Evolutionary conservation across 1,140 invertebrate genomes (phyloP).

Genomic region (Hypsibius dujardini): DNA sequence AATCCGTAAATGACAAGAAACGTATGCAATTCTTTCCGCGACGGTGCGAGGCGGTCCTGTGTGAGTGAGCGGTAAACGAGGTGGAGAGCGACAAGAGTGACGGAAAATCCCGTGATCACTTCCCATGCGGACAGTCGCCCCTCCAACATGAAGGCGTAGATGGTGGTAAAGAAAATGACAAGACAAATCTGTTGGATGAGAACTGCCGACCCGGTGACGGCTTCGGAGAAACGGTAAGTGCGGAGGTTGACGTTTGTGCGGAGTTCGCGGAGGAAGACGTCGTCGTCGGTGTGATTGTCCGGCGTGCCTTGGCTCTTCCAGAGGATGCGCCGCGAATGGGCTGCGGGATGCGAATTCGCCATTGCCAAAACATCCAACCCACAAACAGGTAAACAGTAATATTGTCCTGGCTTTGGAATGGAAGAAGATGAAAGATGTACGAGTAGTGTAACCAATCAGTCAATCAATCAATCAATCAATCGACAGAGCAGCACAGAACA

Average conservation of each 20-base stretch:
- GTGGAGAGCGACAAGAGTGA: constrained; percentile 34
- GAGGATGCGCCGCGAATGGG: constrained; percentile 22
- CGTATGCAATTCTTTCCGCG: not conserved
- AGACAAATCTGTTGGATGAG: constrained; percentile 55
- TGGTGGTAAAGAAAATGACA: constrained; percentile 51
- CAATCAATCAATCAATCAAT: too few relatives aligned
- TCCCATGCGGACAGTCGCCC: constrained; percentile 43
- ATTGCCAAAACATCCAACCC: too few relatives aligned
- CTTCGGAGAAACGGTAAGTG: constrained; percentile 47
- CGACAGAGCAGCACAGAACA: too few relatives aligned
- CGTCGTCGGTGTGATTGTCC: constrained; percentile 19
- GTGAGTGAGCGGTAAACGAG: constrained; percentile 22
- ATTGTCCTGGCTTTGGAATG: too few relatives aligned
- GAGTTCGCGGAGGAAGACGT: constrained; percentile 23
- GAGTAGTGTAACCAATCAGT: too few relatives aligned
- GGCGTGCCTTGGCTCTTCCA: constrained; percentile 11
- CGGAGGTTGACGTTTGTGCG: constrained; percentile 42
- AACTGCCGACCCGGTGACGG: constrained; percentile 49
- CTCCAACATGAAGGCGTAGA: constrained; percentile 54
- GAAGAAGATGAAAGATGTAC: too few relatives aligned
- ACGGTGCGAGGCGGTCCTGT: constrained; percentile 18
- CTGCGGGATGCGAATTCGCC: too few relatives aligned
- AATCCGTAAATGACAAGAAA: constrained; percentile 37
- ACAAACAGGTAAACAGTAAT: too few relatives aligned
- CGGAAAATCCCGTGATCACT: constrained; percentile 40